A percentile compares a stretch with the other conserved stretches of the same genome.
Conservation (phyloP, 2,113 vertebrate species). For the Pollachius pollachius region DNA sequence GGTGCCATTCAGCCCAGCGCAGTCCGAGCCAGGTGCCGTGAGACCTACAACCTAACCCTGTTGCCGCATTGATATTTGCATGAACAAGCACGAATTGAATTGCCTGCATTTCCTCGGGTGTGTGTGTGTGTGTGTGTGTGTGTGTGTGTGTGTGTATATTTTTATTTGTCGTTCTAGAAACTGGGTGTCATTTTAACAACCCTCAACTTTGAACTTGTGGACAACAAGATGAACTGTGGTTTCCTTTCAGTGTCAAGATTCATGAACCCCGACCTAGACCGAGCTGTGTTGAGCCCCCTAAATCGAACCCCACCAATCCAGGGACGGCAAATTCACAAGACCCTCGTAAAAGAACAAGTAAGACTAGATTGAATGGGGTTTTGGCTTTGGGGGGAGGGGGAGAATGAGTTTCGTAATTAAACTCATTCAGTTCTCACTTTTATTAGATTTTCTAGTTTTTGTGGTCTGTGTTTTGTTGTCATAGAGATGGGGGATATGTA, state of each 20-base stretch:
- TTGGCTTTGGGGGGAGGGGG: no score
- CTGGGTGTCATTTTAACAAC: no score
- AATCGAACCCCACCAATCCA: constrained; percentile 36
- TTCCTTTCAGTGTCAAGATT: constrained; percentile 50
- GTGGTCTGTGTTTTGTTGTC: no score
- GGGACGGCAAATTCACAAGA: constrained; percentile 58
- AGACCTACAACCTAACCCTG: background rate
- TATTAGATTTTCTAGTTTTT: no score
- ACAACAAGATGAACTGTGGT: no score
- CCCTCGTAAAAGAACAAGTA: constrained; percentile 79
- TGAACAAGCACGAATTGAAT: no score
- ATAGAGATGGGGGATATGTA: no score
- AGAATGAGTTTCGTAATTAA: no score
- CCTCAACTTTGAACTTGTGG: no score
- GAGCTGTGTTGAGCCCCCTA: constrained; percentile 47
- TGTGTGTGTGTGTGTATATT: background rate
- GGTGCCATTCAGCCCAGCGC: constrained; percentile 53
- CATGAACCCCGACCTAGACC: constrained; percentile 53
- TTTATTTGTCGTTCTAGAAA: background rate
- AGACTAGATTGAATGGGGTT: constrained; percentile 33
- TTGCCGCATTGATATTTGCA: no score
- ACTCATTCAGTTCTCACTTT: no score
- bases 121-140: no score
- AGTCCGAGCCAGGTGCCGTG: constrained; percentile 67
- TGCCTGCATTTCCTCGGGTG: background rate